These are phyloP conservation scores for Pecten maximus DNA, from an alignment of 2,888 invertebrate species.

Conservation along the genomic window DNA sequence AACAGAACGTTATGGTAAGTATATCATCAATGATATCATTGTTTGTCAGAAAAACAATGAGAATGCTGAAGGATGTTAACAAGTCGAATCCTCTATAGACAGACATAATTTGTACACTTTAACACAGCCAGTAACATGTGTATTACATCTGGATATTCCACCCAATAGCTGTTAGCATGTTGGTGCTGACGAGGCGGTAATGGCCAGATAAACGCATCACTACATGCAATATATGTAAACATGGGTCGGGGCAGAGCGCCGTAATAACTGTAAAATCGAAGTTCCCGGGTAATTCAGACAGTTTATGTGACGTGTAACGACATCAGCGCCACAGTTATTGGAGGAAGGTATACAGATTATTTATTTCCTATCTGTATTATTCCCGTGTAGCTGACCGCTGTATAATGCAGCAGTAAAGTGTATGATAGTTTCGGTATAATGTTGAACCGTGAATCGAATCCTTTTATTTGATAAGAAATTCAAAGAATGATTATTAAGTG, in stretches of 20 bases:
- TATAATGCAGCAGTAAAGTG: neutral
- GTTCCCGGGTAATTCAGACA: neutral
- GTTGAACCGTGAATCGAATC: neutral
- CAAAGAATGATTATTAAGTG: neutral
- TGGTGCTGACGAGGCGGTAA: neutral
- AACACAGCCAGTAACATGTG: neutral
- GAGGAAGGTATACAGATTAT: neutral
- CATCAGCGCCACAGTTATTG: neutral
- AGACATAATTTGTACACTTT: neutral
- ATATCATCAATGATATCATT: neutral
- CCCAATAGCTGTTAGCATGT: neutral
- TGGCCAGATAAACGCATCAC: neutral
- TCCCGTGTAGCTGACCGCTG: neutral
- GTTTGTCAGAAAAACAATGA: neutral
- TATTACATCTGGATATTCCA: neutral
- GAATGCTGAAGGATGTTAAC: neutral
- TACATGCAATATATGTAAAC: constrained; percentile 4
- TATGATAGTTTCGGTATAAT: neutral
- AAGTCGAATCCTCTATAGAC: neutral
- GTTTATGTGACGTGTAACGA: neutral
- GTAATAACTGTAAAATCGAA: neutral
- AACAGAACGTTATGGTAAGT: no score
- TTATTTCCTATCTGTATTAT: neutral
- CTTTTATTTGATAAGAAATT: neutral
- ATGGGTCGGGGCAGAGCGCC: neutral